phyloP scores from a whole-genome alignment of 2,888 invertebrate genomes.

The Frankliniella intonsa region DNA sequence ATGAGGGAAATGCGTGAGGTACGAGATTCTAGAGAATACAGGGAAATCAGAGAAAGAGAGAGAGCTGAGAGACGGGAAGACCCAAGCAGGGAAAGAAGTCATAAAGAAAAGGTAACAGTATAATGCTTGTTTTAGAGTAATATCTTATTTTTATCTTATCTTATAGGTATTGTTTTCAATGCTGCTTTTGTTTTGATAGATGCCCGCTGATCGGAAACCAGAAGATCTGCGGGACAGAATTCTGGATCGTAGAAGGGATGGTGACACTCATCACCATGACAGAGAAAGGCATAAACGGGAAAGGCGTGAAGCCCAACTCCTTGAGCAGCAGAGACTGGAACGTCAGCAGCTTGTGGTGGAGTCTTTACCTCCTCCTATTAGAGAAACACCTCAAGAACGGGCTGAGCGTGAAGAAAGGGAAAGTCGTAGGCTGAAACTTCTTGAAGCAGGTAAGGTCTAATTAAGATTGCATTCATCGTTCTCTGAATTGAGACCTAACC shows the following conservation, averaged over 20 bases:
- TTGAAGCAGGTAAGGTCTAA: conserved; percentile 59
- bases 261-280: conserved; percentile 41
- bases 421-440: conserved; percentile 51
- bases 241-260: conserved; percentile 42
- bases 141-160: neutral
- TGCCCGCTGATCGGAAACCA: neutral
- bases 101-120: conserved; percentile 40
- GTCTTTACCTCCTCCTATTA: conserved; percentile 48
- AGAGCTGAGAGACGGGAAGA: conserved; percentile 39
- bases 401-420: conserved; percentile 55
- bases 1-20: neutral
- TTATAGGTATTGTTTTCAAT: neutral
- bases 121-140: neutral
- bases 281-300: conserved; percentile 46
- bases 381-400: conserved; percentile 45
- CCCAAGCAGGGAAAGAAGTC: conserved; percentile 43
- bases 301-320: conserved; percentile 39
- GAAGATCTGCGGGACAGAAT: neutral
- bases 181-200: neutral
- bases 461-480: conserved; percentile 28
- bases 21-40: conserved; percentile 21
- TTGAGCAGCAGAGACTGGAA: conserved; percentile 21
- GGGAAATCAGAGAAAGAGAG: conserved; percentile 58
- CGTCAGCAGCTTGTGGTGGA: conserved; percentile 47
- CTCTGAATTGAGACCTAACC: too few species aligned